Percentiles rank a stretch among this genome's conserved stretches.
phyloP scores from a whole-genome alignment of 1,140 invertebrate genomes.

The Papilio xuthus region DNA sequence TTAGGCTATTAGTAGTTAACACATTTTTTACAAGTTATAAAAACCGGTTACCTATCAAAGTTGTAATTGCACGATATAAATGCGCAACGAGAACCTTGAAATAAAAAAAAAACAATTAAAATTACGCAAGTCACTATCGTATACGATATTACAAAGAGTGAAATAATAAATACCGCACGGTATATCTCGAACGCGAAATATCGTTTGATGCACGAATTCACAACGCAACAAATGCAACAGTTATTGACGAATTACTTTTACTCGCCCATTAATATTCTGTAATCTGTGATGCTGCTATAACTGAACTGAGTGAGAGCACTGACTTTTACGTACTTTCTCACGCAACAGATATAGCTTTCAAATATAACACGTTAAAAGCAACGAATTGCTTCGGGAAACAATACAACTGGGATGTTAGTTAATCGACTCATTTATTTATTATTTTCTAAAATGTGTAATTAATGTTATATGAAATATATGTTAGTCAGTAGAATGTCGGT shows the following conservation, averaged over 20 bases:
- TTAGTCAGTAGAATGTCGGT: too few species aligned
- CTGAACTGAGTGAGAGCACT: not conserved
- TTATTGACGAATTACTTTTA: constrained; percentile 52
- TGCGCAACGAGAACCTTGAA: not conserved
- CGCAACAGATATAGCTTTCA: constrained; percentile 7
- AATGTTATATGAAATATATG: too few species aligned
- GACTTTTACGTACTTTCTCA: constrained; percentile 16
- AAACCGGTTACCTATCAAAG: not conserved
- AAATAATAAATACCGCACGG: constrained; percentile 38
- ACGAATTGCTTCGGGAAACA: not conserved
- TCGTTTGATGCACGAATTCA: constrained; percentile 58
- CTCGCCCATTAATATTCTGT: constrained; percentile 33
- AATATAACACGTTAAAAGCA: not conserved
- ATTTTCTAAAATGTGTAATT: too few species aligned
- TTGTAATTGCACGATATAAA: constrained; percentile 7
- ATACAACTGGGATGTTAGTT: not conserved
- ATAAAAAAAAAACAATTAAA: constrained; percentile 10
- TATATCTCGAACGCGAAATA: constrained; percentile 45
- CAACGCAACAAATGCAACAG: constrained; percentile 52
- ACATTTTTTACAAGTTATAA: not conserved
- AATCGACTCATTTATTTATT: too few species aligned
- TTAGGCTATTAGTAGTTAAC: not conserved
- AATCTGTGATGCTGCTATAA: constrained; percentile 20
- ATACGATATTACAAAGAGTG: constrained; percentile 12
- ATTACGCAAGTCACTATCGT: constrained; percentile 13